These are phyloP conservation scores for Nemopilema nomurai DNA, from an alignment of 30 jellyfish, hydroid and myxozoan genomes.

Conservation along the genomic window DNA sequence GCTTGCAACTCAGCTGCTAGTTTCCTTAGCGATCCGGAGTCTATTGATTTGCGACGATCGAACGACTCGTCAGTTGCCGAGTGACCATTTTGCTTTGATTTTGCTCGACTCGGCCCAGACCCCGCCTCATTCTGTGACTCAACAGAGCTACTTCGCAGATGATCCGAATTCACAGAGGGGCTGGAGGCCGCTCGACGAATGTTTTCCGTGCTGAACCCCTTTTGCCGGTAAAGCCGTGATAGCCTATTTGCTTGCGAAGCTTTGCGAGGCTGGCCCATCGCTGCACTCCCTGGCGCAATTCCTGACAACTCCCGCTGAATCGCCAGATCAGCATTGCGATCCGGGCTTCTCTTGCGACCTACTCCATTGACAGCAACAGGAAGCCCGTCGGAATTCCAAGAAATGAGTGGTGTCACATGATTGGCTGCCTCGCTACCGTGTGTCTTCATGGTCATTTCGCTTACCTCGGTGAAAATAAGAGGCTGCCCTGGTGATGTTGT, in stretches of 20 bases:
- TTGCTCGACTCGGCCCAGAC: slow-evolving; percentile 13
- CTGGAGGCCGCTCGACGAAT: slow-evolving; percentile 69
- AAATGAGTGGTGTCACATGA: not conserved
- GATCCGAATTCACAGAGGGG: slow-evolving; percentile 59
- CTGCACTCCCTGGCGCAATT: not conserved
- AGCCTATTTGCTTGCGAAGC: not conserved
- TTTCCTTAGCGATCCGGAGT: slow-evolving; percentile 93
- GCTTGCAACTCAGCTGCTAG: slow-evolving; percentile 89
- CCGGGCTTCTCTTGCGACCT: slow-evolving; percentile 7
- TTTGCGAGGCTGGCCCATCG: slow-evolving; percentile 17
- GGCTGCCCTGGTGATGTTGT: not conserved
- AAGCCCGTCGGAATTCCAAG: not conserved
- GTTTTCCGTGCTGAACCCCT: not conserved
- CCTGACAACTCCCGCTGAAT: not conserved
- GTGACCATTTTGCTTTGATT: slow-evolving; percentile 4
- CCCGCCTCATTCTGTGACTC: slow-evolving; percentile 24
- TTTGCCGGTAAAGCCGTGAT: slow-evolving; percentile 15
- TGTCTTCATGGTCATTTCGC: not conserved
- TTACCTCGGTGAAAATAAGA: not conserved
- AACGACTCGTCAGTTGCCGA: slow-evolving; percentile 46
- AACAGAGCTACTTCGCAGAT: slow-evolving; percentile 21
- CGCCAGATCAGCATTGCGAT: not conserved
- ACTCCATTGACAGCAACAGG: not conserved
- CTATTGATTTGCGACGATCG: slow-evolving; percentile 93
- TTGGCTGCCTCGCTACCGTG: not conserved